These are phyloP conservation scores for Collichthys lucidus DNA, from an alignment of 2,113 vertebrate genomes.

Conservation along the genomic window DNA sequence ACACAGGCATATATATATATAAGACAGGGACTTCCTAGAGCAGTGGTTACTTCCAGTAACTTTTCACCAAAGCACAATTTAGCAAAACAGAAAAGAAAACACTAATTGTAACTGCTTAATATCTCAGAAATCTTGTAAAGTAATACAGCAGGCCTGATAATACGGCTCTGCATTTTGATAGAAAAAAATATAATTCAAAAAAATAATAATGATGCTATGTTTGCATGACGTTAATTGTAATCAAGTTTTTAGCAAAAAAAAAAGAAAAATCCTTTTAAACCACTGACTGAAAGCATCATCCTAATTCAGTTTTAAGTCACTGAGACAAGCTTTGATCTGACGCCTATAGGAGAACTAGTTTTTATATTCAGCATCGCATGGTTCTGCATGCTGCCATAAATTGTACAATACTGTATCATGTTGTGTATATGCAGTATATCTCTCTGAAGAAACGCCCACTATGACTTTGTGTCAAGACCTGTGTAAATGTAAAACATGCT, in stretches of 20 bases:
- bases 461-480: conserved; percentile 71
- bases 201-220: conserved; percentile 8
- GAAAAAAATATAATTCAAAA: background rate
- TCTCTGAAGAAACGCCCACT: conserved; percentile 59
- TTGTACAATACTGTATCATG: conserved; percentile 31
- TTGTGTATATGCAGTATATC: conserved; percentile 30
- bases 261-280: conserved; percentile 25
- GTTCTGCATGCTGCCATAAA: conserved; percentile 11
- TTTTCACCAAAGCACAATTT: conserved; percentile 37
- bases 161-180: conserved; percentile 27
- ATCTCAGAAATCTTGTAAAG: conserved; percentile 9
- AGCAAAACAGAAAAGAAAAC: background rate
- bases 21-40: conserved; percentile 8
- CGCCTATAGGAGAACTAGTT: background rate
- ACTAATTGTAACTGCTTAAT: conserved; percentile 24
- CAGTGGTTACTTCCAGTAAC: background rate
- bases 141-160: background rate
- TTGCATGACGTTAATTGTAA: conserved; percentile 28
- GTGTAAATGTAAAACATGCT: conserved; percentile 76
- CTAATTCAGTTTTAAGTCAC: background rate
- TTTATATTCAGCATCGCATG: conserved; percentile 15
- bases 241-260: conserved; percentile 3
- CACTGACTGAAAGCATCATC: conserved; percentile 54
- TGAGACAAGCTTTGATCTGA: conserved; percentile 24
- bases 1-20: background rate